These are phyloP conservation scores for Athrips mouffetella DNA, from an alignment of 2,888 invertebrate genomes.

Conservation along the genomic window DNA sequence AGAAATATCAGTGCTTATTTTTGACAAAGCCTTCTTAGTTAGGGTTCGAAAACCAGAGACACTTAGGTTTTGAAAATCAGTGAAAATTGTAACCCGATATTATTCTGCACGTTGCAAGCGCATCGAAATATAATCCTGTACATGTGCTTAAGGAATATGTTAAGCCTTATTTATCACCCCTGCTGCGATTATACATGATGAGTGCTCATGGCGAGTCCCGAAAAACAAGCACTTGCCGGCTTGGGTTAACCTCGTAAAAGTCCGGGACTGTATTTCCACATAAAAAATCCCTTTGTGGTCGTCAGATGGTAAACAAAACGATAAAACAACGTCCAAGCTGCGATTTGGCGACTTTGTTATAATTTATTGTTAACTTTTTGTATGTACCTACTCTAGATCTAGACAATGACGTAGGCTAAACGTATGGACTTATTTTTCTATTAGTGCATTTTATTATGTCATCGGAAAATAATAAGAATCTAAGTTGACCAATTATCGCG, in stretches of 20 bases:
- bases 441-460: too few relatives aligned
- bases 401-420: slow-evolving; percentile 16
- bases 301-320: slow-evolving; percentile 60
- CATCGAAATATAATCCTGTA: too few relatives aligned
- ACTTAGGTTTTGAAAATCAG: too few relatives aligned
- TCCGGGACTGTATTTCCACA: slow-evolving; percentile 36
- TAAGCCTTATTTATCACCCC: not conserved
- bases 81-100: too few relatives aligned
- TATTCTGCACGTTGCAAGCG: too few relatives aligned
- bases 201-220: not conserved
- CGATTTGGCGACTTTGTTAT: slow-evolving; percentile 28
- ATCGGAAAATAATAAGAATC: too few relatives aligned
- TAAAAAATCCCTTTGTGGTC: slow-evolving; percentile 42
- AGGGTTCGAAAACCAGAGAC: too few relatives aligned
- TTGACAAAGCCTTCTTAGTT: too few relatives aligned
- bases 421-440: too few relatives aligned
- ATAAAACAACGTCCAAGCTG: slow-evolving; percentile 57
- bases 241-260: slow-evolving; percentile 42
- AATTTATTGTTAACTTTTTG: slow-evolving; percentile 17
- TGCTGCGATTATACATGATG: not conserved
- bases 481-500: too few relatives aligned
- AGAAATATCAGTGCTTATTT: too few relatives aligned
- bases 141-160: not conserved
- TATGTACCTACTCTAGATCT: too few relatives aligned
- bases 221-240: slow-evolving; percentile 30